These are phyloP conservation scores for Hymenopus coronatus DNA, from an alignment of 2,888 invertebrate species.

Conservation along the genomic window DNA sequence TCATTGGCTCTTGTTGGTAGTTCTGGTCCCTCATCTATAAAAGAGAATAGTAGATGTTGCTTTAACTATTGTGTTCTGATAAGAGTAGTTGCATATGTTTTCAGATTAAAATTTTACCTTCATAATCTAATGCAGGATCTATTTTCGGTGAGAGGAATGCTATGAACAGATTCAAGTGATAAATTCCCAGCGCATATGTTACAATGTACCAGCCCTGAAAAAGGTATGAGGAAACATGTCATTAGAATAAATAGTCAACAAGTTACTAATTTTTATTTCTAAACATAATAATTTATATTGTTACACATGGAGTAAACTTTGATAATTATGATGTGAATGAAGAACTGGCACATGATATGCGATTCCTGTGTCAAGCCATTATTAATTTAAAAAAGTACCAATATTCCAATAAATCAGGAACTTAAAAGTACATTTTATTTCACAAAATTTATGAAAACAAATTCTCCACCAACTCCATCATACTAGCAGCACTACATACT, in stretches of 20 bases:
- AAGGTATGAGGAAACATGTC: slow-evolving; percentile 29
- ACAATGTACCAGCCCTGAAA: slow-evolving; percentile 99
- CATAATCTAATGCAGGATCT: slow-evolving; percentile 94
- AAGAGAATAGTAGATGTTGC: not conserved
- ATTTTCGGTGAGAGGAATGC: slow-evolving; percentile 99
- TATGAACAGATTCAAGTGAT: slow-evolving; percentile 98
- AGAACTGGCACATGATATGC: too few species aligned
- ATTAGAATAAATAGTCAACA: not conserved
- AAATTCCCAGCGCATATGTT: slow-evolving; percentile 98
- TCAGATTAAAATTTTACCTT: slow-evolving; percentile 58
- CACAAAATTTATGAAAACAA: too few species aligned
- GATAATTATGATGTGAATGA: too few species aligned
- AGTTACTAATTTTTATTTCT: not conserved
- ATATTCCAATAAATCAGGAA: too few species aligned
- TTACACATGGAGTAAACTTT: too few species aligned
- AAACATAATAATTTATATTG: too few species aligned
- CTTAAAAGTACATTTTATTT: too few species aligned
- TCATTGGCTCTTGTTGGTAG: slow-evolving; percentile 93
- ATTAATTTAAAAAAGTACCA: too few species aligned
- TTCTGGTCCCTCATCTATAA: slow-evolving; percentile 75
- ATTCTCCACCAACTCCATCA: too few species aligned
- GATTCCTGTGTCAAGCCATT: too few species aligned
- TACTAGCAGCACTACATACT: too few species aligned
- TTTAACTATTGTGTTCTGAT: not conserved
- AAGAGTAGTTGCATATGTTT: not conserved